Evolutionary conservation across 1,140 invertebrate genomes (phyloP).

Genomic region (Aricia agestis): DNA sequence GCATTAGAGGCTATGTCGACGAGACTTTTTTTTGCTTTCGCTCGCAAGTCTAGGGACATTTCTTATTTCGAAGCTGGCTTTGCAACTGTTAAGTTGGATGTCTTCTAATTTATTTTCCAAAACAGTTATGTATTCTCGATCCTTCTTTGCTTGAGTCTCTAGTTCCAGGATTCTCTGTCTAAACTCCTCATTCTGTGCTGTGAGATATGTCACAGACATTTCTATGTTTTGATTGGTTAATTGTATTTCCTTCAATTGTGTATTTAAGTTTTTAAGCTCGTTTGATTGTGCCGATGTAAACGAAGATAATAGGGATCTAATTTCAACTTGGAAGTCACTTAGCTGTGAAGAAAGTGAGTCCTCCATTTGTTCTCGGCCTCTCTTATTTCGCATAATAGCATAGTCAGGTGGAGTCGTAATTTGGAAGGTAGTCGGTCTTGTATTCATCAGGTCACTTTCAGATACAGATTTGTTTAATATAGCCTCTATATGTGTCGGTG

Average conservation of each 20-base stretch:
- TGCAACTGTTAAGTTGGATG: background rate
- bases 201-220: background rate
- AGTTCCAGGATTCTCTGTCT: background rate
- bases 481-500: too few relatives aligned
- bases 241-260: background rate
- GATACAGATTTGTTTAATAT: too few relatives aligned
- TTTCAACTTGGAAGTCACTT: background rate
- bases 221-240: background rate
- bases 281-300: background rate
- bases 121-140: background rate
- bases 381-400: background rate
- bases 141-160: background rate
- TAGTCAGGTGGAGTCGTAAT: slow-evolving; percentile 1
- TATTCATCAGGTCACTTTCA: too few relatives aligned
- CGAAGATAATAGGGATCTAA: background rate
- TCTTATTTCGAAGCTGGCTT: slow-evolving; percentile 14
- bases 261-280: background rate
- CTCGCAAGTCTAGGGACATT: slow-evolving; percentile 10
- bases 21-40: slow-evolving; percentile 8
- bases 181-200: slow-evolving; percentile 11
- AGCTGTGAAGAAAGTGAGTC: background rate
- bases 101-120: slow-evolving; percentile 18
- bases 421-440: too few relatives aligned
- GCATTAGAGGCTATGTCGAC: background rate
- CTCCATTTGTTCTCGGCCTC: background rate